Conservation (phyloP, 2,113 vertebrate genomes). For the Spizaetus ornatus region DNA sequence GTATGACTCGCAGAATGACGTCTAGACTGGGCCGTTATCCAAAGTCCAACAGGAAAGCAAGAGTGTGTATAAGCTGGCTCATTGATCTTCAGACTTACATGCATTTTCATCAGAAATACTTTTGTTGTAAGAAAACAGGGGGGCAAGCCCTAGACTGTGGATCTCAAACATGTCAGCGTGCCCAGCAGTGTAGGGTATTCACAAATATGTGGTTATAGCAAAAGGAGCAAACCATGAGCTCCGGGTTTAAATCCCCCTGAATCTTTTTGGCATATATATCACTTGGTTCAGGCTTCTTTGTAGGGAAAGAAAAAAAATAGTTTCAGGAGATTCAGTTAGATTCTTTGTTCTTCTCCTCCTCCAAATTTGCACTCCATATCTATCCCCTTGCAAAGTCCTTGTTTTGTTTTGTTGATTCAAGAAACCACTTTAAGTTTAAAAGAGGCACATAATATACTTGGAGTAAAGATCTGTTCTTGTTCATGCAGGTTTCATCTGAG, state of each 20-base stretch:
- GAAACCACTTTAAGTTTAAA: not conserved
- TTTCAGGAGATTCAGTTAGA: not conserved
- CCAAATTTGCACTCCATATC: not conserved
- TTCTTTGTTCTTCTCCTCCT: not conserved
- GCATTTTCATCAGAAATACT: not conserved
- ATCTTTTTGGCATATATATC: not conserved
- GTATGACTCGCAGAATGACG: not conserved
- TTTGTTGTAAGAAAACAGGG: not conserved
- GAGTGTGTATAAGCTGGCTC: not conserved
- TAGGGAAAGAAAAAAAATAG: not conserved
- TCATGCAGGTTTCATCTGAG: slow-evolving; percentile 21
- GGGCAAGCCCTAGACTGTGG: not conserved
- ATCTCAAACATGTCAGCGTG: not conserved
- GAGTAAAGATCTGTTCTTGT: slow-evolving; percentile 21
- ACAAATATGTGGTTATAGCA: fast-evolving
- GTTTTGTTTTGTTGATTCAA: not conserved
- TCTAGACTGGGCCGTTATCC: not conserved
- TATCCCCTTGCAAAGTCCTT: not conserved
- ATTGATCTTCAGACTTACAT: not conserved
- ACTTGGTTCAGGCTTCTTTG: not conserved
- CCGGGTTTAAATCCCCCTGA: not conserved
- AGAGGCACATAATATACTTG: not conserved
- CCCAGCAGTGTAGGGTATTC: not conserved
- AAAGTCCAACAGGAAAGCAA: not conserved
- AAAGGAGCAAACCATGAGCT: not conserved